A percentile compares a stretch with the other conserved stretches of the same genome.
These are phyloP conservation scores for Lethrus apterus DNA, from an alignment of 1,140 invertebrate genomes.

Conservation along the genomic window DNA sequence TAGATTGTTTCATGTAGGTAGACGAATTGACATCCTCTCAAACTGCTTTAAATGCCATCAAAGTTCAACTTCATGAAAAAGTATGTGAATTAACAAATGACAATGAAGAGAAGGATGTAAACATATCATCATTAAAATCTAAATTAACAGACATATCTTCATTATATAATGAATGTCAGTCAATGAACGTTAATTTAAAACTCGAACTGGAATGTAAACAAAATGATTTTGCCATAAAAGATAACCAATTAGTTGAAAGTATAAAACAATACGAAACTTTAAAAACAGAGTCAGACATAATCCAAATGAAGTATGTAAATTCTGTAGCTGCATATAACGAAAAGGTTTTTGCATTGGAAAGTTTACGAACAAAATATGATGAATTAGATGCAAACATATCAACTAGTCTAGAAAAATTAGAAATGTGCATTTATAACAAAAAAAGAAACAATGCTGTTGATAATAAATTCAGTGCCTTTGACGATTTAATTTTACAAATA, in stretches of 20 bases:
- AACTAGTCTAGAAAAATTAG: conserved; percentile 1
- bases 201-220: neutral
- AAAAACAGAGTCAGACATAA: neutral
- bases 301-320: conserved; percentile 5
- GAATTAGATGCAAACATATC: neutral
- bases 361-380: conserved; percentile 4
- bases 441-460: neutral
- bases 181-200: neutral
- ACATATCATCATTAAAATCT: neutral
- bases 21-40: neutral
- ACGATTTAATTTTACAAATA: neutral
- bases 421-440: conserved; percentile 2
- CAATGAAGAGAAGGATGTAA: neutral
- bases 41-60: neutral
- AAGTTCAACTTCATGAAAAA: neutral
- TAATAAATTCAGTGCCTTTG: conserved; percentile 1
- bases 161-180: neutral
- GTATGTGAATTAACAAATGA: neutral
- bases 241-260: neutral
- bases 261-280: neutral
- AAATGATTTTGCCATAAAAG: neutral
- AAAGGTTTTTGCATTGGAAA: conserved; percentile 4
- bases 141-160: neutral
- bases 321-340: conserved; percentile 3
- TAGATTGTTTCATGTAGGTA: too few relatives aligned